These are phyloP conservation scores for Dione juno DNA, from an alignment of 2,888 invertebrate genomes.

Conservation along the genomic window DNA sequence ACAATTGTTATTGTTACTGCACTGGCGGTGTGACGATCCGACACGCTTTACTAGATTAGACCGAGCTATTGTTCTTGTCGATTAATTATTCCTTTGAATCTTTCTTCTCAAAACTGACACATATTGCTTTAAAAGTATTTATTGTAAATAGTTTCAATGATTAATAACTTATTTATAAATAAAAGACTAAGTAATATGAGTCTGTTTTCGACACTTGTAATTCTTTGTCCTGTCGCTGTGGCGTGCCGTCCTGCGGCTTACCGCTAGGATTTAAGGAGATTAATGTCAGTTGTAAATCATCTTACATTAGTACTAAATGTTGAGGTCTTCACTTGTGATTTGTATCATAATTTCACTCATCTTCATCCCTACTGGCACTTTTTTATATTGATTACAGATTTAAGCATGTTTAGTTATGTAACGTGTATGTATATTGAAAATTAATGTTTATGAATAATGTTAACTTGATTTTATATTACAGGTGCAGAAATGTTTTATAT, in stretches of 20 bases:
- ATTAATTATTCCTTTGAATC: conserved; percentile 39
- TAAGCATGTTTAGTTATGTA: conserved; percentile 46
- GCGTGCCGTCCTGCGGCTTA: conserved; percentile 49
- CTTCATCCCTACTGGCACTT: conserved; percentile 59
- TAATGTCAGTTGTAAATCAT: conserved; percentile 30
- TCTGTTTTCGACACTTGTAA: conserved; percentile 32
- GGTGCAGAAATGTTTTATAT: conserved; percentile 3
- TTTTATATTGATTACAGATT: conserved; percentile 51
- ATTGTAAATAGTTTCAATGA: neutral
- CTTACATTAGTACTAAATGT: conserved; percentile 33
- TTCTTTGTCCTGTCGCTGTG: conserved; percentile 41
- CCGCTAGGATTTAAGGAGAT: conserved; percentile 44
- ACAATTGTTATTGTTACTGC: conserved; percentile 43
- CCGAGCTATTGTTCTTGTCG: conserved; percentile 40
- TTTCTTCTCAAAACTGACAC: conserved; percentile 35
- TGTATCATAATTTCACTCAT: conserved; percentile 56
- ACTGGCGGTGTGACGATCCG: conserved; percentile 50
- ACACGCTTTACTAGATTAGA: conserved; percentile 50
- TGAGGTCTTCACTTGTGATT: conserved; percentile 45
- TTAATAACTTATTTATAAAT: neutral
- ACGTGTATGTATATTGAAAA: conserved; percentile 9
- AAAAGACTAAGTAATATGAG: conserved; percentile 20
- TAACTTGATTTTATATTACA: conserved; percentile 3
- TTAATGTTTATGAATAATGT: neutral
- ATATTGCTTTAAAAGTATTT: conserved; percentile 24